Percentiles rank a stretch among this genome's conserved stretches.
These are phyloP conservation scores for Thamnophis sirtalis DNA, from an alignment of 2,113 vertebrate species.

Conservation along the genomic window DNA sequence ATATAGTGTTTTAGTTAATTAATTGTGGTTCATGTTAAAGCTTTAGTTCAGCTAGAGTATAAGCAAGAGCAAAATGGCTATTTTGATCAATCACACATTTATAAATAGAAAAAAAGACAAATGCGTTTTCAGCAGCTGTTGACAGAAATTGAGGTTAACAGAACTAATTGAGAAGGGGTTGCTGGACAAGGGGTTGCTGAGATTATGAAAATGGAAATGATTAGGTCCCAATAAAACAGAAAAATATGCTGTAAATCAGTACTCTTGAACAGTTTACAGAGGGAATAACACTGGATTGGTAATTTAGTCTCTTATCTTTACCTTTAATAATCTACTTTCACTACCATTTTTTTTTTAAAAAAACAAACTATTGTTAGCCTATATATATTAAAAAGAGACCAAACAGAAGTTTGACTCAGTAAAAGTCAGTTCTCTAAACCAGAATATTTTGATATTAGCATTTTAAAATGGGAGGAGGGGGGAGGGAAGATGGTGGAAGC, in stretches of 20 bases:
- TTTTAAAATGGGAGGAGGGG: not conserved
- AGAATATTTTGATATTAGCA: not conserved
- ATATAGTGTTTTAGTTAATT: not conserved
- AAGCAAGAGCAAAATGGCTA: not conserved
- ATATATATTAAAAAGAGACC: not conserved
- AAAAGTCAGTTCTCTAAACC: not conserved
- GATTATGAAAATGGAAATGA: not conserved
- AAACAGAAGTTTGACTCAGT: not conserved
- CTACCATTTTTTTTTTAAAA: not conserved
- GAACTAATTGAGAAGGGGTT: not conserved
- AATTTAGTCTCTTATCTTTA: not conserved
- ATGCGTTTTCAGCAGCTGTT: not conserved
- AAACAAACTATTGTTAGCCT: not conserved
- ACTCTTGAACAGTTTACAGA: not conserved
- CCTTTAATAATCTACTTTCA: not conserved
- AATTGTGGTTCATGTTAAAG: not conserved
- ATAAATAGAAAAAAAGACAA: not conserved
- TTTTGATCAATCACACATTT: not conserved
- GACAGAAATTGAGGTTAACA: not conserved
- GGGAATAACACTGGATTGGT: not conserved
- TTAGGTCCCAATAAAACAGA: not conserved
- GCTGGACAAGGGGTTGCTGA: not conserved
- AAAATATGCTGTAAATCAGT: not conserved
- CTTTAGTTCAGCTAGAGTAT: not conserved
- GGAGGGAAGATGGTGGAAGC: not conserved